Conservation (phyloP, 2,888 invertebrate genomes). For the Parnassius mnemosyne region DNA sequence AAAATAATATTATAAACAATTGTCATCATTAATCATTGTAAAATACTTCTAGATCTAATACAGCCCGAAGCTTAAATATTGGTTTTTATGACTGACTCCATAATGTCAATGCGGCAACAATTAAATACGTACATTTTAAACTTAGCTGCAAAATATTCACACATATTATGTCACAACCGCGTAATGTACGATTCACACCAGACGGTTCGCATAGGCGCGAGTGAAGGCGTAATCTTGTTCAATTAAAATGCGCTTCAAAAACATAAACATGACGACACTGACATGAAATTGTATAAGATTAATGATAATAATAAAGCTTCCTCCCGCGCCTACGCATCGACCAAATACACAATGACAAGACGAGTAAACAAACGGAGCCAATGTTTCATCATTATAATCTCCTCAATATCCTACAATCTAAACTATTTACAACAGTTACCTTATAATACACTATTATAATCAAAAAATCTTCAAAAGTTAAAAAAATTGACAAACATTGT, state of each 20-base stretch:
- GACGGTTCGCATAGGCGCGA: not conserved
- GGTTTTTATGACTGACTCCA: too few relatives aligned
- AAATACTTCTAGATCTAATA: too few relatives aligned
- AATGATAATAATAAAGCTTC: too few relatives aligned
- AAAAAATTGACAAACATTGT: constrained; percentile 74
- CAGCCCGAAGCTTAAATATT: too few relatives aligned
- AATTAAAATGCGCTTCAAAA: too few relatives aligned
- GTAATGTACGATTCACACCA: not conserved
- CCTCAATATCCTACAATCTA: constrained; percentile 63
- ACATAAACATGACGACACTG: too few relatives aligned
- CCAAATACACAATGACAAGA: too few relatives aligned
- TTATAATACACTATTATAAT: constrained; percentile 51
- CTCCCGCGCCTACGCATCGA: too few relatives aligned
- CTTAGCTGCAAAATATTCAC: constrained; percentile 29
- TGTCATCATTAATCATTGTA: too few relatives aligned
- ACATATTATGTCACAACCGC: constrained; percentile 54
- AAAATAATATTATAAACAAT: too few relatives aligned
- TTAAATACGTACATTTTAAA: not conserved
- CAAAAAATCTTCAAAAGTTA: constrained; percentile 67
- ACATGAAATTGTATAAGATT: too few relatives aligned
- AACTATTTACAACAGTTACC: constrained; percentile 57
- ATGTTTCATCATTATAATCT: constrained; percentile 50
- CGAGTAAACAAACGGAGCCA: not conserved
- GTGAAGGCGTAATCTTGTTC: not conserved
- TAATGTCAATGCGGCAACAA: too few relatives aligned